phyloP scores from a whole-genome alignment of 2,113 vertebrate genomes.

The Trematocara nigrifrons region DNA sequence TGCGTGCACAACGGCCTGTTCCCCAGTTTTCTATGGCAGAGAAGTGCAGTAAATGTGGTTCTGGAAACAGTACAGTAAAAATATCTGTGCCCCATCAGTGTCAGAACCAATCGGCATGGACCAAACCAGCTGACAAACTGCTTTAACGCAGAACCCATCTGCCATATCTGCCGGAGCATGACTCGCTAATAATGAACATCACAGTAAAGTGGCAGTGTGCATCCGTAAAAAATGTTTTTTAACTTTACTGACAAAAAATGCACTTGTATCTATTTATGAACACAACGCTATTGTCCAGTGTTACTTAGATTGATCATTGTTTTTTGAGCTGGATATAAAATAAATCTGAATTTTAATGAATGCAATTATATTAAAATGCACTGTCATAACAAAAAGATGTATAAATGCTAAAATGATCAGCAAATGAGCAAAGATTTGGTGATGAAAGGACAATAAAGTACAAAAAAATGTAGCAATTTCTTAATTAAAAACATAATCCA shows the following conservation, averaged over 20 bases:
- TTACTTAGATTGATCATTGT: background rate
- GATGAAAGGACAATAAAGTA: background rate
- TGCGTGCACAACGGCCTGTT: background rate
- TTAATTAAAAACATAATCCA: background rate
- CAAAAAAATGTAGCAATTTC: background rate
- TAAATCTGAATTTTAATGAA: background rate
- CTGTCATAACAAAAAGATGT: background rate
- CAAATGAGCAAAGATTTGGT: background rate
- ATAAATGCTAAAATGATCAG: background rate
- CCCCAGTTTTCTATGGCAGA: conserved; percentile 1
- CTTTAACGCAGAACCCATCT: background rate
- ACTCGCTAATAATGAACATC: background rate
- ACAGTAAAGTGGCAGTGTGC: background rate
- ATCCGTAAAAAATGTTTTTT: background rate
- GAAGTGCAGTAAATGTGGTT: conserved; percentile 32
- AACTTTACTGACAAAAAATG: background rate
- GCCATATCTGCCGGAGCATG: conserved; percentile 10
- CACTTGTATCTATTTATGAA: background rate
- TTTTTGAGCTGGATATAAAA: background rate
- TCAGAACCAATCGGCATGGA: conserved; percentile 52
- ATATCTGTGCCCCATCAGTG: conserved; percentile 55
- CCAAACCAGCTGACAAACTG: conserved; percentile 43
- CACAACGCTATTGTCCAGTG: background rate
- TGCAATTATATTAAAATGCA: background rate
- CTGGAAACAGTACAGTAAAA: conserved; percentile 57